These are phyloP conservation scores for Hesperia comma DNA, from an alignment of 2,888 invertebrate species.

Conservation along the genomic window DNA sequence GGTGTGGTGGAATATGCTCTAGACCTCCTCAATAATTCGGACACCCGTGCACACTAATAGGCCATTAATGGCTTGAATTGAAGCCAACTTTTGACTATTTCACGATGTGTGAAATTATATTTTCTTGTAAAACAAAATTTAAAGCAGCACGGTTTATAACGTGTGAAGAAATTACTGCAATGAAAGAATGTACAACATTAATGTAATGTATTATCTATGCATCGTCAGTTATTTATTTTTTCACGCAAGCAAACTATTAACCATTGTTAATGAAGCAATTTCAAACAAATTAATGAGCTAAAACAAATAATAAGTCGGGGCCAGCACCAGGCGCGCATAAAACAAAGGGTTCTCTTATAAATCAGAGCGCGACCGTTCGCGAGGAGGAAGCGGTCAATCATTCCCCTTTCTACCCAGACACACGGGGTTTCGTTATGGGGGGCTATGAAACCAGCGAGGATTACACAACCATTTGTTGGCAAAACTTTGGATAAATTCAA, in stretches of 20 bases:
- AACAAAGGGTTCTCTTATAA: slow-evolving; percentile 62
- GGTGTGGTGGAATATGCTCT: too few species aligned
- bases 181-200: background rate
- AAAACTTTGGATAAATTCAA: too few species aligned
- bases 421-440: slow-evolving; percentile 49
- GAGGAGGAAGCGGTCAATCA: slow-evolving; percentile 80
- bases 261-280: slow-evolving; percentile 25
- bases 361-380: slow-evolving; percentile 70
- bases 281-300: slow-evolving; percentile 30
- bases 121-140: background rate
- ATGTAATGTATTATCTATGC: background rate
- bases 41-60: too few species aligned
- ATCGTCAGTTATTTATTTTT: background rate
- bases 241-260: background rate
- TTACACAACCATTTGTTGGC: background rate
- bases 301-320: slow-evolving; percentile 28
- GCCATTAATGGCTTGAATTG: too few species aligned
- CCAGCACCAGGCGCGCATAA: slow-evolving; percentile 55
- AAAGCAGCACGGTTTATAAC: background rate
- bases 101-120: background rate
- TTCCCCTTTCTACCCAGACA: slow-evolving; percentile 66
- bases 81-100: too few species aligned
- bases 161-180: background rate
- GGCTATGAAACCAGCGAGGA: slow-evolving; percentile 40
- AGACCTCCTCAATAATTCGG: too few species aligned